phyloP scores from a whole-genome alignment of 2,113 vertebrate species.

The Mesoclemmys tuberculata region DNA sequence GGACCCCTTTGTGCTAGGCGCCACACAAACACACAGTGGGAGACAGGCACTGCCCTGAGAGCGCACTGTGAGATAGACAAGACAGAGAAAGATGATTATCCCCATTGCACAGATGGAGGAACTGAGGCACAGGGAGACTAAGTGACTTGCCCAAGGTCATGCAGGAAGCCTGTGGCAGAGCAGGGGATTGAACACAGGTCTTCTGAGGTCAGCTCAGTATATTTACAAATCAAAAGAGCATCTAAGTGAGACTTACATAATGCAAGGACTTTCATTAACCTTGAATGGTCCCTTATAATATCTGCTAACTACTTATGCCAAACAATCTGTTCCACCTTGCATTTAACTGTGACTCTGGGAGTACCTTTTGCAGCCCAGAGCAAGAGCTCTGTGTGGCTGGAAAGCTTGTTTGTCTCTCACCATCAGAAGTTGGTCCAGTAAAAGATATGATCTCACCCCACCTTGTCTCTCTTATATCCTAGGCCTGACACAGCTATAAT shows the following conservation, averaged over 20 bases:
- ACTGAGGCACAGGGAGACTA: neutral
- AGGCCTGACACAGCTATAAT: too few relatives aligned
- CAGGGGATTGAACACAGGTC: neutral
- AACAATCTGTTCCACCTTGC: too few relatives aligned
- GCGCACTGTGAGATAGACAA: neutral
- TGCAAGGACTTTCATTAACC: neutral
- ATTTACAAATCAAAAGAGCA: neutral
- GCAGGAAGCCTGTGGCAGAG: neutral
- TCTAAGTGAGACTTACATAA: neutral
- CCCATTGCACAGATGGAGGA: neutral
- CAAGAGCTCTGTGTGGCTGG: too few relatives aligned
- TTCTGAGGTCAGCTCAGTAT: neutral
- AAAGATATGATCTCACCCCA: too few relatives aligned
- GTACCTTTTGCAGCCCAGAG: too few relatives aligned
- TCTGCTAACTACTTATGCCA: too few relatives aligned
- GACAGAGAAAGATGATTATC: neutral
- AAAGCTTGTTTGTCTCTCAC: too few relatives aligned
- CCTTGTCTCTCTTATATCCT: too few relatives aligned
- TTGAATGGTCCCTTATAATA: too few relatives aligned
- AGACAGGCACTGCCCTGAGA: neutral
- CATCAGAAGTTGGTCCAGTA: too few relatives aligned
- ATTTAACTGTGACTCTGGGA: too few relatives aligned
- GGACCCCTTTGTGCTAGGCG: neutral
- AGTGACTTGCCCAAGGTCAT: neutral
- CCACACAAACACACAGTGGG: neutral